Percentiles rank a stretch among this genome's conserved stretches.
Conservation (phyloP, 92 coral and sea anemone genomes). For the Phenganax subtilis region DNA sequence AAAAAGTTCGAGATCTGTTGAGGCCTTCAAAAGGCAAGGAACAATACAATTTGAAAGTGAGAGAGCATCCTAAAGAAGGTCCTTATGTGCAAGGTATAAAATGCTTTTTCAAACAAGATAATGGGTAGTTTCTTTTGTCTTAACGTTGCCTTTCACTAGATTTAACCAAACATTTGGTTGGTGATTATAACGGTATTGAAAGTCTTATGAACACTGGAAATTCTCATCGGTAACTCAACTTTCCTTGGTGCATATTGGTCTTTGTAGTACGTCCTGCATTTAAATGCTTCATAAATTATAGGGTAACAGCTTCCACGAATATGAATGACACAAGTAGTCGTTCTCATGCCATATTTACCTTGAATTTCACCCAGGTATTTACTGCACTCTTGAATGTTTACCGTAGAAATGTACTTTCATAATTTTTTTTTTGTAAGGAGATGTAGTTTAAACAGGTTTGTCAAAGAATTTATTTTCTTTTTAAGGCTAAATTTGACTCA, state of each 20-base stretch:
- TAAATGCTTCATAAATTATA: slow-evolving; percentile 13
- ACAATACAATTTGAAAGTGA: slow-evolving; percentile 79
- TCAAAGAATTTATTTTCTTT: neutral
- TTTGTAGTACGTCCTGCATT: neutral
- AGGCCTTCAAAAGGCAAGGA: slow-evolving; percentile 88
- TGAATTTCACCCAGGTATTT: slow-evolving; percentile 86
- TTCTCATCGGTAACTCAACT: slow-evolving; percentile 70
- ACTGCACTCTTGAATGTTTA: neutral
- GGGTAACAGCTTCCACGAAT: slow-evolving; percentile 95
- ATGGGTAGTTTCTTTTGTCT: neutral
- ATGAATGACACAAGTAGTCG: slow-evolving; percentile 98
- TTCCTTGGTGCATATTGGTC: neutral
- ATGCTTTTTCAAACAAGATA: neutral
- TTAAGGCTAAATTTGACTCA: slow-evolving; percentile 88
- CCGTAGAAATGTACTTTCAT: neutral
- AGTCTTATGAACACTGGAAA: slow-evolving; percentile 85
- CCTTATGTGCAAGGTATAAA: slow-evolving; percentile 93
- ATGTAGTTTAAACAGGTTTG: neutral
- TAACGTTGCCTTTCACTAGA: slow-evolving; percentile 40
- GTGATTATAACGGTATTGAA: slow-evolving; percentile 86
- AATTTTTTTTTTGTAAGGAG: neutral
- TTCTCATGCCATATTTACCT: slow-evolving; percentile 95
- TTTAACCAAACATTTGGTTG: slow-evolving; percentile 83
- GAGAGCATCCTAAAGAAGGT: slow-evolving; percentile 98
- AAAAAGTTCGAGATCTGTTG: slow-evolving; percentile 80